Evolutionary conservation across 2,113 vertebrate genomes (phyloP), one percentile per base, ranked within the genome.

Genomic region (Prietella phreatophila): DNA sequence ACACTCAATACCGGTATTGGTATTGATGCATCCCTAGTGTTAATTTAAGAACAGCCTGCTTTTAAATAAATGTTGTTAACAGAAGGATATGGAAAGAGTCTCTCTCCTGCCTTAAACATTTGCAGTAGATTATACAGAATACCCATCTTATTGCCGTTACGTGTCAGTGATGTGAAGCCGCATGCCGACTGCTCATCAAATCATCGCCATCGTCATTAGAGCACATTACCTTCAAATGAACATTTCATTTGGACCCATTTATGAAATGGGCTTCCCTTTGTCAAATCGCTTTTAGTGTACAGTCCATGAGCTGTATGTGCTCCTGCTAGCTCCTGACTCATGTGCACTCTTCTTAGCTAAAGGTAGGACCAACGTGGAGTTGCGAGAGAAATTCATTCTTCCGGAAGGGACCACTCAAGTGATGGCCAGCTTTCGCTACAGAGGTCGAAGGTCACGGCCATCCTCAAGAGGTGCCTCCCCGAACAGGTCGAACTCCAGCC

Each of bases 301-400:
- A 78, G 15, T 82, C 61, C 60, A 71, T 14, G 19, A 84, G 65
- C 60, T 55, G 5, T 76, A 33, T n/a, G 25, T 33, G 9, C 2
- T 78, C 19, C 11, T 63, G 42, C 1, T 39, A n/a, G 33, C 47
- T 60, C 60, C 27, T 22, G 10, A 10, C 88, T 88, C 83, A 75
- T 71, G 11, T 88, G 63, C 39, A 27, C 42, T 84, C 89, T 82
- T 90, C 80, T 42, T 89, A 99, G 98, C 98, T 71, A 99, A 99
- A 94, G 98, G 98, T 87, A 96, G 98, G 89, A 99, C 98, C 15
- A 99, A 99, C 1, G 85, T 99, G 94, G 98, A 99, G 91, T 96
- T 99, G 53, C 95, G 98, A 0, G 98, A 99, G 90, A 99, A 99
- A 94, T 99, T 99, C 93, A 99, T 99, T 88, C 91, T 99, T 89